These are phyloP conservation scores for Eumacrocentrus americanus DNA, from an alignment of 2,888 invertebrate species.

Conservation along the genomic window DNA sequence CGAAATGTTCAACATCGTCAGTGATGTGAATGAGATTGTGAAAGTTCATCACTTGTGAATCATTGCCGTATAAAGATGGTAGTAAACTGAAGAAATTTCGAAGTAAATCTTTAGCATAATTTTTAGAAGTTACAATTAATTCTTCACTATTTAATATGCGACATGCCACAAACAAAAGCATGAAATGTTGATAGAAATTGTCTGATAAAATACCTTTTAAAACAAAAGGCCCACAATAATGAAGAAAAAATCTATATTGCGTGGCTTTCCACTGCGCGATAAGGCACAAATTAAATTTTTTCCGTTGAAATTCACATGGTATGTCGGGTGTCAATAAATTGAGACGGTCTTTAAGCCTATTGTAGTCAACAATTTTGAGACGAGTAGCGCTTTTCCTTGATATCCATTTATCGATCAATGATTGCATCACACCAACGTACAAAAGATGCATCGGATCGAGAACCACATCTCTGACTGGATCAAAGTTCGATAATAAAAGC, in stretches of 20 bases:
- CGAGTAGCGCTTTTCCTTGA: background rate
- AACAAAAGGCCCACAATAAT: constrained; percentile 22
- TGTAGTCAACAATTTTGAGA: constrained; percentile 1
- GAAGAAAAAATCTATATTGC: constrained; percentile 35
- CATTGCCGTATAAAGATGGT: background rate
- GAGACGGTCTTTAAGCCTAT: background rate
- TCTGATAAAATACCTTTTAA: constrained; percentile 15
- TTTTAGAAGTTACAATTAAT: too few species aligned
- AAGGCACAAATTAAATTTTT: background rate
- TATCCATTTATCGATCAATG: constrained; percentile 26
- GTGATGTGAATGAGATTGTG: constrained; percentile 9
- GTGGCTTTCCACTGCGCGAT: constrained; percentile 11
- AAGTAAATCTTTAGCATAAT: constrained; percentile 8
- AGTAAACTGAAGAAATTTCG: background rate
- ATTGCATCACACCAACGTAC: constrained; percentile 29
- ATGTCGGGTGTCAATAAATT: background rate
- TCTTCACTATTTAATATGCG: constrained; percentile 4
- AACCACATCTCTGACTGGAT: constrained; percentile 23
- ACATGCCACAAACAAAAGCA: constrained; percentile 17
- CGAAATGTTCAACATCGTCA: background rate
- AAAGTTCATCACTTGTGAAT: background rate
- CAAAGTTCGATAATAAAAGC: constrained; percentile 15
- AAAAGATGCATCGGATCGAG: constrained; percentile 32
- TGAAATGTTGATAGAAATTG: constrained; percentile 21
- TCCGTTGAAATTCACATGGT: constrained; percentile 11